Conservation (phyloP, 1,140 invertebrate species). For the Procambarus virginalis region DNA sequence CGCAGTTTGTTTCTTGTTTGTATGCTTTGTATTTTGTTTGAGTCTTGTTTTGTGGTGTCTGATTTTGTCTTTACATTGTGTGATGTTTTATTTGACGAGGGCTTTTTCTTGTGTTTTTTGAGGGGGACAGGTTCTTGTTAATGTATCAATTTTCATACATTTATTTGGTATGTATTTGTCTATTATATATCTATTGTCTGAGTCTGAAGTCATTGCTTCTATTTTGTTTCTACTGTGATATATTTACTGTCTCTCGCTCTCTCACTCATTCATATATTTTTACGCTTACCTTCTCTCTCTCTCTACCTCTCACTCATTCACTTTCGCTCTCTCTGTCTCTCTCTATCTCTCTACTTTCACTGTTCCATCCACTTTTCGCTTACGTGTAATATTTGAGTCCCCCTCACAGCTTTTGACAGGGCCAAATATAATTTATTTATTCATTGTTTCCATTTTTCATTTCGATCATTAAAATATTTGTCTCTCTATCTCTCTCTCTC, state of each 20-base stretch:
- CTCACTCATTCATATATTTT: neutral
- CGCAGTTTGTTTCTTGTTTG: no score
- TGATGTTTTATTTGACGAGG: no score
- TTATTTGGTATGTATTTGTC: no score
- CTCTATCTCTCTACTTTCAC: neutral
- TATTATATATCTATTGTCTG: no score
- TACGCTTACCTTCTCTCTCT: conserved; percentile 18
- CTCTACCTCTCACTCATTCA: neutral
- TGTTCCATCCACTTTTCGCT: conserved; percentile 33
- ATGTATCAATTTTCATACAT: no score
- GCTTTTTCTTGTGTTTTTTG: no score
- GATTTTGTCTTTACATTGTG: no score
- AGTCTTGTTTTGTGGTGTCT: no score
- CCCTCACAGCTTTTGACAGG: neutral
- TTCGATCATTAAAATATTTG: neutral
- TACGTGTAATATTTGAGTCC: neutral
- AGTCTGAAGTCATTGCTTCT: no score
- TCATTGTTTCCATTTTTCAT: neutral
- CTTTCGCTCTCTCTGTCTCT: neutral
- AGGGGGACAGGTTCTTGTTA: no score
- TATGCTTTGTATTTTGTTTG: no score
- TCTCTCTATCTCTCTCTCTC: neutral
- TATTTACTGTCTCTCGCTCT: neutral
- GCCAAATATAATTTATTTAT: neutral
- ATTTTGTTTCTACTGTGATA: no score